Evolutionary conservation across 2,888 invertebrate genomes (phyloP), one percentile per base, ranked within the genome.

Genomic region (Eristalinus aeneus): DNA sequence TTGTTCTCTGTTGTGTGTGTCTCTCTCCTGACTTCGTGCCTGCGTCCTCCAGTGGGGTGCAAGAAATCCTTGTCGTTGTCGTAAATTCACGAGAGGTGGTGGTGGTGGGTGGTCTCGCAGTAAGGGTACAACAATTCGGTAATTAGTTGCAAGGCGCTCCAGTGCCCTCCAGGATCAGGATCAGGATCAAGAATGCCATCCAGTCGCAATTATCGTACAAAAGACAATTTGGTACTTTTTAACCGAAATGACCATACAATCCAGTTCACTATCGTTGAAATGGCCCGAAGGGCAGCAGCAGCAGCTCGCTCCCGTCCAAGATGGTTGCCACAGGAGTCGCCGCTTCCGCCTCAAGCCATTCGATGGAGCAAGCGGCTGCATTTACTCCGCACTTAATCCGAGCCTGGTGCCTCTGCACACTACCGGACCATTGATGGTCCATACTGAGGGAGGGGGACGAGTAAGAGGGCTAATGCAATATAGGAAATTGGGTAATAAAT

Each of bases 401-500:
- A 68, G 34, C 71, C 58, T 69, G 69, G 34, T 53, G 54, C 53
- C 46, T 27, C 58, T 12, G n/a, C 23, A 60, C 22, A 56, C 56
- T 23, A 23, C 56, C 16, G 56, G 27, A 5, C 2, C 27, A 27
- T 27, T 3, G 27, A 27, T 27, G 23, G 20, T 39, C 60, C 27
- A 56, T 10, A 74, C 65, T 65, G 22, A 60, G 54, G 64, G 63
- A 67, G 54, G 16, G 46, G 16, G 46, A 16, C 8, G 46, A n/a
- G n/a, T n/a, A n/a, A n/a, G n/a, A n/a, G 60, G 36, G 69, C 86
- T 86, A 86, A 86, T 86, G 86, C 86, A 86, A 86, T 82, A 81
- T 78, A 75, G 78, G 78, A 83, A 83, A 87, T 87, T 87, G 83
- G 83, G 87, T 79, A 87, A 87, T 87, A 87, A 87, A 87, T 87